phyloP scores from a whole-genome alignment of 2,888 invertebrate genomes.

The Daptonema setosum region DNA sequence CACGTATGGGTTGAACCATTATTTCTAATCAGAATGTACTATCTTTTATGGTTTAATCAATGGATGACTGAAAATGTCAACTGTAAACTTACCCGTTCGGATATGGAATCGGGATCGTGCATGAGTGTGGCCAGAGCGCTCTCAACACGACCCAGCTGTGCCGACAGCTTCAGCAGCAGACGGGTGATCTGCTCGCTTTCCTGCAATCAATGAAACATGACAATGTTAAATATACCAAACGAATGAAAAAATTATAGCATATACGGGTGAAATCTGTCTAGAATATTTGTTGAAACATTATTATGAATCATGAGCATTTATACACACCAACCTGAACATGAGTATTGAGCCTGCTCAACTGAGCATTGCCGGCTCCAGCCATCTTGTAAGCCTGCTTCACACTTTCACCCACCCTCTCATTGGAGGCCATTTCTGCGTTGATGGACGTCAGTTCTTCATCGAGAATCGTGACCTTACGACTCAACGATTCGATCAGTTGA shows the following conservation, averaged over 20 bases:
- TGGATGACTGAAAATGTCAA: not conserved
- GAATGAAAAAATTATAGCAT: no score
- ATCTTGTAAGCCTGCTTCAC: not conserved
- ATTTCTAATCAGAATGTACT: not conserved
- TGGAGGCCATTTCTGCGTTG: not conserved
- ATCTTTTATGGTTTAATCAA: no score
- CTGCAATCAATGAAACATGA: not conserved
- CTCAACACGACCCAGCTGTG: not conserved
- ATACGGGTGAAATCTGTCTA: no score
- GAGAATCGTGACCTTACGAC: not conserved
- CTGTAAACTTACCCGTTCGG: not conserved
- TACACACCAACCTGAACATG: not conserved
- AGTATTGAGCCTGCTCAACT: not conserved
- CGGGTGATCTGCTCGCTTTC: not conserved
- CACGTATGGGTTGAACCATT: no score
- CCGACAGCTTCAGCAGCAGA: not conserved
- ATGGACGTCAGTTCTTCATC: not conserved
- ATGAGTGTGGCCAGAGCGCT: not conserved
- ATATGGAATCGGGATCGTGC: not conserved
- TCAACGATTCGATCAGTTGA: not conserved
- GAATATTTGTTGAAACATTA: no score
- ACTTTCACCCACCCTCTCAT: not conserved
- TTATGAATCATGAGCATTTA: no score
- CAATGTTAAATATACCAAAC: no score
- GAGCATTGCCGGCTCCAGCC: not conserved